Base-by-base conservation (phyloP, 2,888 invertebrate genomes). In the Sphaerophoria rueppellii region DNA sequence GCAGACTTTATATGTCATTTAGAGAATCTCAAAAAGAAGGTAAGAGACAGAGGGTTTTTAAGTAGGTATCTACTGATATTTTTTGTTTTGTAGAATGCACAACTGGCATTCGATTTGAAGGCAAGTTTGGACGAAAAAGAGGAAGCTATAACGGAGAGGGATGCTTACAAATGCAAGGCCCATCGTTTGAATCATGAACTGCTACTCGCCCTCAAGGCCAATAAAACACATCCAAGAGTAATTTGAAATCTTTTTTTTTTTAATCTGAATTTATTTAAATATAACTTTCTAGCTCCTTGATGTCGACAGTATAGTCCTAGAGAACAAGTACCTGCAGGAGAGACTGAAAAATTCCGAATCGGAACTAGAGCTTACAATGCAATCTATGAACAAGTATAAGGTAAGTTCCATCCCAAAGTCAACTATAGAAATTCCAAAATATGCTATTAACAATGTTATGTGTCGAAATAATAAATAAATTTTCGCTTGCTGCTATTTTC, bases 271-370 rank as follows among this genome's bases (percentile, higher is more conserved):
- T 48, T 65, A 37, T 60, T 55, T n/a, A 58, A 48, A 24, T 0
- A 32, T 24, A 2, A 40, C 16, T 16, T 87, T 80, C 1, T 65
- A 91, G 89, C 92, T 96, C 43, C 93, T 97, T 11, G 97, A 97
- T 89, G 94, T 97, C 88, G 97, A 97, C 92, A 94, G 95, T 50
- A 92, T 97, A 54, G 92, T 96, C 57, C 95, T 95, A 90, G 97
- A 97, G 91, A 97, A 97, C 91, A 95, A 95, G 94, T 96, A 95
- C 91, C 93, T 97, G 67, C 95, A 96, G 91, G 97, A 97, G 89
- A 93, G 96, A 89, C 92, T 97, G 60, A 95, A 95, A 86, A 96
- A 96, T 89, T 93, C 95, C 79, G 94, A 96, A 89, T 95, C 95
- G 88, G 97, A 97, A 90, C 95, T 96, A 88, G 95, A 95, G 88